Evolutionary conservation across 64 coral and sea anemone genomes (phyloP), one percentile per base, ranked within the genome.

Genomic region (Catalaphyllia jardinei): DNA sequence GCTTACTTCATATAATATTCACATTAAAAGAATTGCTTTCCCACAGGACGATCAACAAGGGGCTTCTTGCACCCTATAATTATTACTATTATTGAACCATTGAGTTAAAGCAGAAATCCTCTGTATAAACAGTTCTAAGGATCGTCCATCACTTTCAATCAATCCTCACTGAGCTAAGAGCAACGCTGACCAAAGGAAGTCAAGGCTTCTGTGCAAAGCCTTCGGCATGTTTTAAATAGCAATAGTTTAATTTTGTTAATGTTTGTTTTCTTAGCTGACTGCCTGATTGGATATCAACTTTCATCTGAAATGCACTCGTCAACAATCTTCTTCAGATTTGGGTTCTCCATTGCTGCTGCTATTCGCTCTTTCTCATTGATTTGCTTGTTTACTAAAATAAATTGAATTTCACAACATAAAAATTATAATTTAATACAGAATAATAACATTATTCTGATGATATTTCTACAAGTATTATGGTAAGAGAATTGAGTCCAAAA

Each of bases 291-390:
- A 74, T 31, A 8, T 86, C 73, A 94, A 52, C 87, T 86, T 83
- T 90, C 93, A 35, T 95, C 94, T 76, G 90, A 86, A 50, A 99
- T 94, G 22, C 97, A 99, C 39, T 95, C 88, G n/a, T 95, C 90
- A 9, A 99, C 97, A 76, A 99, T 99, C 81, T 99, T 95, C 81
- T 79, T 95, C 7, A 99, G 89, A 86, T 91, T 99, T 31, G 97
- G 97, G 89, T 99, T 99, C 74, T 99, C 97, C 97, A 99, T 99
- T 30, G 97, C 97, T 50, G 97, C 97, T 60, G 97, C 97, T 85
- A 99, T 90, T 52, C 97, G 80, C 38, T 99, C 97, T 33, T 99
- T 99, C 74, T 99, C 97, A 79, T 99, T 99, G 9, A 99, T 99
- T 72, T 99, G 97, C 78, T 99, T 99, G 76, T 99, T 99, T 73